These are phyloP conservation scores for Aphidius gifuensis DNA, from an alignment of 1,140 invertebrate species.

Conservation along the genomic window DNA sequence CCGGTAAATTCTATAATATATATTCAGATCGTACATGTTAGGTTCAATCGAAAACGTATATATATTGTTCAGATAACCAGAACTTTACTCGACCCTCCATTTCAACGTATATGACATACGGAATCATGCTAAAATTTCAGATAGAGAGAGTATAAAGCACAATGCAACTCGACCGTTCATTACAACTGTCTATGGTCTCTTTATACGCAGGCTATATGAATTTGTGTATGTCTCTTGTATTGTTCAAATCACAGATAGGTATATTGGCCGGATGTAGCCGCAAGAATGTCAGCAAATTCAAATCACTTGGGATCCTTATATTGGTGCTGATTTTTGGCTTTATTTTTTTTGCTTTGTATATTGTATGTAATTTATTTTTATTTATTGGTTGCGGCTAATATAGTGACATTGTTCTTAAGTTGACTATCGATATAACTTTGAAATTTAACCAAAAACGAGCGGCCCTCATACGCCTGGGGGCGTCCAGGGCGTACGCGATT, in stretches of 20 bases:
- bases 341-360: too few species aligned
- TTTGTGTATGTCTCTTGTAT: slow-evolving; percentile 38
- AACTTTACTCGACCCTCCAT: too few species aligned
- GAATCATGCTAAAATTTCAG: slow-evolving; percentile 18
- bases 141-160: slow-evolving; percentile 26
- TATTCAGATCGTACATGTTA: slow-evolving; percentile 15
- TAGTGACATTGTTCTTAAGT: too few species aligned
- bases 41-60: slow-evolving; percentile 7
- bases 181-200: slow-evolving; percentile 17
- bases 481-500: slow-evolving; percentile 52
- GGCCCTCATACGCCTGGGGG: slow-evolving; percentile 51
- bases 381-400: too few species aligned
- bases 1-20: background rate
- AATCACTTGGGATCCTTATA: too few species aligned
- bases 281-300: slow-evolving; percentile 9
- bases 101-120: slow-evolving; percentile 33
- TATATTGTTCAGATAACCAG: background rate
- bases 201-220: too few species aligned
- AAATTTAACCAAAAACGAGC: slow-evolving; percentile 32
- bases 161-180: slow-evolving; percentile 38
- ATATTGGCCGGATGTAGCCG: slow-evolving; percentile 31
- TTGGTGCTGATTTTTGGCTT: too few species aligned
- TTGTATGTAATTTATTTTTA: too few species aligned
- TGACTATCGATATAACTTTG: background rate
- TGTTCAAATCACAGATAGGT: slow-evolving; percentile 27